Evolutionary conservation across 1,140 invertebrate genomes (phyloP), one percentile per base, ranked within the genome.

Genomic region (Drosophila aff.): DNA sequence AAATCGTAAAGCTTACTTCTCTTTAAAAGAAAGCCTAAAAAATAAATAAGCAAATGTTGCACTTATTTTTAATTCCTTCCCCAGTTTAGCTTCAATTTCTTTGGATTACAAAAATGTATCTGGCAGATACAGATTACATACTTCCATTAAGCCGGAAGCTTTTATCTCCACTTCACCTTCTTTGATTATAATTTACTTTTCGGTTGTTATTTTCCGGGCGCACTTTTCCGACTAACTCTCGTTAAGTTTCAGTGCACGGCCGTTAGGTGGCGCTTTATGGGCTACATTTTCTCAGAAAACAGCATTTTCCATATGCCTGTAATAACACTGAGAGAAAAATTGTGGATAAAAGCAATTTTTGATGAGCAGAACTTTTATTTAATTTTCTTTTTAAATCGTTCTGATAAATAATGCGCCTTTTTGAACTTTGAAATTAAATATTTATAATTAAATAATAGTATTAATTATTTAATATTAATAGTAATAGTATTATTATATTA

Each of bases 211-310:
- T 72, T 71, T 43, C 67, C 53, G 18, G 15, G 28, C 28, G 43
- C 68, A 58, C 47, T 49, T 71, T 71, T 16, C 69, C 38, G 28
- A 50, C 44, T 72, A 72, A 50, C 43, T 18, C 58, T 87, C 84
- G 81, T 89, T 83, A 89, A 83, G 68, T 76, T 80, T 66, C 82
- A 80, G 57, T 67, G 58, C 26, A 67, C 61, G 80, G 53, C 80
- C 84, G 77, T 72, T 87, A 81, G 83, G 80, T 83, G 83, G 47
- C 68, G 84, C 84, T 87, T 87, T 87, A 87, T 87, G 84, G 44
- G 8, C 0, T 44, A 77, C 77, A 83, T 80, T 77, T 53, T 38
- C 31, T 13, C n/a, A 18, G 57, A 40, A 61, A 50, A 43, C 58
- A 65, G 50, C 64, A 61, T 67, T 79, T 69, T 78, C 67, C 81